Evolutionary conservation across 37 sponge, comb jelly and placozoan species (phyloP).

Genomic region (Beroe forskalii): DNA sequence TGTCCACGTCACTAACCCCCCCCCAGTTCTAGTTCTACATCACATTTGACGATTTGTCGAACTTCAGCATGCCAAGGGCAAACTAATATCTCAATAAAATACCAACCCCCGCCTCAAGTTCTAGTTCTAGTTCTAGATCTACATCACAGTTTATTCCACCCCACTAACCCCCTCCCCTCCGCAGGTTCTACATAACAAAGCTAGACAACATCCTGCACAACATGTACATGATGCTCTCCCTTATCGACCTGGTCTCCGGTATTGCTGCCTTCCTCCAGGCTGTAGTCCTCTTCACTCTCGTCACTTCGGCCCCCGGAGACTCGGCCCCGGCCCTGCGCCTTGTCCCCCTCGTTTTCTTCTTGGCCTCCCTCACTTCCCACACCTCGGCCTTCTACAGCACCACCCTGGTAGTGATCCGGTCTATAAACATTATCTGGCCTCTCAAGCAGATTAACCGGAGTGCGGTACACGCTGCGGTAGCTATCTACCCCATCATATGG

Average conservation of each 20-base stretch:
- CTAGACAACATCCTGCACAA: conserved; percentile 57
- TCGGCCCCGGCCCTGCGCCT: neutral
- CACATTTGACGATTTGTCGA: no score
- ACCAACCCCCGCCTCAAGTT: no score
- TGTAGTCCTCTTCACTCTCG: neutral
- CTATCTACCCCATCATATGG: conserved; percentile 13
- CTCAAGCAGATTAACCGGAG: conserved; percentile 1
- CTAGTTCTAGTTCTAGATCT: no score
- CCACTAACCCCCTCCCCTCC: neutral
- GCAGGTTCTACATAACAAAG: conserved; percentile 45
- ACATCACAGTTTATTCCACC: neutral
- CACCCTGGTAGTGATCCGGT: conserved; percentile 8
- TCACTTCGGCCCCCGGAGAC: neutral
- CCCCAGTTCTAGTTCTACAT: no score
- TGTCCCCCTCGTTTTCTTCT: conserved; percentile 50
- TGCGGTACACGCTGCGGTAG: neutral
- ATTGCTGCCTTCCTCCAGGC: conserved; percentile 38
- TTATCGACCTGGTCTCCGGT: neutral
- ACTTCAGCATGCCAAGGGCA: no score
- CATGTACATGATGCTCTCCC: conserved; percentile 60
- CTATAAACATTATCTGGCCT: conserved; percentile 60
- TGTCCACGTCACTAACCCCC: no score
- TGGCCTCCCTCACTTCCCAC: conserved; percentile 37
- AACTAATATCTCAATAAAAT: no score
- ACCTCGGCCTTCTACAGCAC: conserved; percentile 55